Evolutionary conservation across 2,113 vertebrate genomes (phyloP), one percentile per base, ranked within the genome.

Genomic region (Stegastes partitus): DNA sequence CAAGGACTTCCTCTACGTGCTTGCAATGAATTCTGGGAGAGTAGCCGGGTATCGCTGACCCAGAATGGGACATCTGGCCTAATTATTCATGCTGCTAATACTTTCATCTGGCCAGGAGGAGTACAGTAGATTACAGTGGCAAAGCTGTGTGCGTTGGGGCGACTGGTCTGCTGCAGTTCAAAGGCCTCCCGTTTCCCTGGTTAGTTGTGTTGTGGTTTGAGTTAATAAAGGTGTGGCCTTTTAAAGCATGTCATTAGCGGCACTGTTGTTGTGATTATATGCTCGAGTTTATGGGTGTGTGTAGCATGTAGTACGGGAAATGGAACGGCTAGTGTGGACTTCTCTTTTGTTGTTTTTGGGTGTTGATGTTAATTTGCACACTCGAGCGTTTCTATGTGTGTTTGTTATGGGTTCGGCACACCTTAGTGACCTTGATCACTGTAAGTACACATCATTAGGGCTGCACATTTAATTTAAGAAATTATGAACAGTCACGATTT

Each of bases 61-160:
- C 69, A 69, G 65, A 84, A 66, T 57, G 68, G 78, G 67, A 87
- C 85, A 84, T 89, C 78, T 90, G 85, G 64, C 81, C 85, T 79
- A 85, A 85, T 91, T 89, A 85, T 80, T 89, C 78, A 50, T 64
- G 42, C 81, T 79, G 74, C 57, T 87, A 80, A 86, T 79, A 71
- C 64, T 81, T 55, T 85, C 76, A 65, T 83, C 74, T 71, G 74
- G 55, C 61, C 65, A 21, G 70, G 42, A 68, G 66, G 25, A 47
- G 25, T 45, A 66, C 68, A 82, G 79, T 68, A 71, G 62, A 77
- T 82, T 73, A 67, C 69, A 82, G 59, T 47, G 45, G 62, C 23
- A 49, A 21, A 59, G 49, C 54, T 23, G 15, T 19, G 53, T 12
- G 64, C 25, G 37, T 45, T 15, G 39, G 16, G 51, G 34, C 26